phyloP scores from a whole-genome alignment of 2,113 vertebrate genomes.

The Jacana jacana region DNA sequence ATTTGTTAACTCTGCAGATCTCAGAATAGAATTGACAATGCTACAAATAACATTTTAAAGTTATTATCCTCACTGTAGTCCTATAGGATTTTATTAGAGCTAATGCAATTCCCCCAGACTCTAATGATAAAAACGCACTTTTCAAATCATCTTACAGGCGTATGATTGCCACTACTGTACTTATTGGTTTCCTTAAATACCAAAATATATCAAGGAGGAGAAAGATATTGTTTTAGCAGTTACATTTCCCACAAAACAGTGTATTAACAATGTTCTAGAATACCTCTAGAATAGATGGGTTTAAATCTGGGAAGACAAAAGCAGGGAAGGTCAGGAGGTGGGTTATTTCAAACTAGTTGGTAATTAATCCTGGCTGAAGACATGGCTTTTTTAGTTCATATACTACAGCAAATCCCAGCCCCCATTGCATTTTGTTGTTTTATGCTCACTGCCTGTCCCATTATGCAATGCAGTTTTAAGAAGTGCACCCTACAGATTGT shows the following conservation, averaged over 20 bases:
- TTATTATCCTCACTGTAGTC: background rate
- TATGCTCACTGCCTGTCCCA: background rate
- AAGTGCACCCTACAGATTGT: conserved; percentile 39
- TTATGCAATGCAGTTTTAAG: conserved; percentile 28
- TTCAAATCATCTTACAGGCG: background rate
- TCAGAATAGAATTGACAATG: background rate
- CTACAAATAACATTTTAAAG: conserved; percentile 14
- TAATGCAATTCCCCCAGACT: conserved; percentile 4
- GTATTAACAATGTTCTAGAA: background rate
- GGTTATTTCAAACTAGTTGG: background rate
- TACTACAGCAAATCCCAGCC: background rate
- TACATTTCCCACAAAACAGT: background rate
- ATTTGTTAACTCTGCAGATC: conserved; percentile 16
- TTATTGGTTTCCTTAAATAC: conserved; percentile 1
- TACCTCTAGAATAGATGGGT: background rate
- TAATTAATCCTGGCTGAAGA: background rate
- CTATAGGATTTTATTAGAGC: conserved; percentile 27
- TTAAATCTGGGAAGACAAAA: background rate
- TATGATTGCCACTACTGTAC: background rate
- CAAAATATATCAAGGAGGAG: background rate
- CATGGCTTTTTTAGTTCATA: background rate
- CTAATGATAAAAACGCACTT: background rate
- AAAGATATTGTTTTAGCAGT: background rate
- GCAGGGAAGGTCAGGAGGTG: background rate
- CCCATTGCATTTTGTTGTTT: background rate